A percentile compares a stretch with the other conserved stretches of the same genome.
Evolutionary conservation across 2,113 vertebrate genomes (phyloP).

Genomic region (Sceloporus tristichus): DNA sequence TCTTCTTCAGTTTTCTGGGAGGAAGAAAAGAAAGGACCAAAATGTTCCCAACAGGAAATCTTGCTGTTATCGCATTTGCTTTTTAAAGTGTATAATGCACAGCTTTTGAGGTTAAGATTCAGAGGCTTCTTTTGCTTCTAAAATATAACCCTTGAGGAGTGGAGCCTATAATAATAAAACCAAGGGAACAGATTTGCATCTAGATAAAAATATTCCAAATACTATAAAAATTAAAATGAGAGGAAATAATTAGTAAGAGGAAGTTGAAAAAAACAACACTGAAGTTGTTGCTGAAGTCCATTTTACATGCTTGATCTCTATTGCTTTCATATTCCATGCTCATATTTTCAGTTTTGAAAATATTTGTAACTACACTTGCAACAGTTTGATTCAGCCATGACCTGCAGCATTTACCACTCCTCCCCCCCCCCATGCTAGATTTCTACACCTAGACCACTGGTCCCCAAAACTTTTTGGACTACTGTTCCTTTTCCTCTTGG

Average conservation of each 20-base stretch:
- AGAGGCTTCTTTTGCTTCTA: not conserved
- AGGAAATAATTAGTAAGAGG: not conserved
- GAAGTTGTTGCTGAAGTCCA: rapidly evolving
- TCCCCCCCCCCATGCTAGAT: too few species aligned
- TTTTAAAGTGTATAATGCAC: not conserved
- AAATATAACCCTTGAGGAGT: not conserved
- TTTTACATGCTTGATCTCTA: not conserved
- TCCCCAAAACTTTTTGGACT: not conserved
- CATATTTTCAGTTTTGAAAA: not conserved
- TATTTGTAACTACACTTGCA: not conserved
- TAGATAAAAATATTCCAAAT: not conserved
- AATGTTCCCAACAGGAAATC: not conserved
- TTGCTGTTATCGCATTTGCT: not conserved
- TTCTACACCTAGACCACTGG: not conserved
- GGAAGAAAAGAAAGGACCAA: not conserved
- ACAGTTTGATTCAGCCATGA: not conserved
- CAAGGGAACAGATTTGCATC: not conserved
- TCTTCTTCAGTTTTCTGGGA: not conserved
- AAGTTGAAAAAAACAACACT: not conserved
- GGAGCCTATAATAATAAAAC: not conserved
- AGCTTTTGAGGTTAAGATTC: not conserved
- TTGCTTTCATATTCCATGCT: not conserved
- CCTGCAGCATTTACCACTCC: not conserved
- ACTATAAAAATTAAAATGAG: not conserved
- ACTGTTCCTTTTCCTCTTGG: too few species aligned